A percentile compares a stretch with the other conserved stretches of the same genome.
Conservation (phyloP, 1,140 invertebrate genomes). For the Rhysida immarginata region DNA sequence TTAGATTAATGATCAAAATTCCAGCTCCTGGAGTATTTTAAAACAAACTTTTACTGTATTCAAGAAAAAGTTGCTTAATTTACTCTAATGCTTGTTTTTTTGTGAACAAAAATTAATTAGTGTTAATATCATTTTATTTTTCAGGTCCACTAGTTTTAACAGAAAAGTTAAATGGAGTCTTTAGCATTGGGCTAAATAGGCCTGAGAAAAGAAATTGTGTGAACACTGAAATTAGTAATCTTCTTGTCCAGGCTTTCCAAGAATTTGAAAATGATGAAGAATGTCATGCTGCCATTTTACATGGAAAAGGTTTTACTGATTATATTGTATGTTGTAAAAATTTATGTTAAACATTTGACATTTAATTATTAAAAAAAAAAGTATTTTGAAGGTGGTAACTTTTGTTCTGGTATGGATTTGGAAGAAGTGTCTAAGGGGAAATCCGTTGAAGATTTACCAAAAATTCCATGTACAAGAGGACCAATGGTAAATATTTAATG, state of each 20-base stretch:
- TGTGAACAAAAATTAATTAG: no score
- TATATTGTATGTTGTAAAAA: no score
- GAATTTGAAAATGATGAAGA: conserved; percentile 59
- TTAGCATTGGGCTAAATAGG: conserved; percentile 69
- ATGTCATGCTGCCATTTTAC: conserved; percentile 53
- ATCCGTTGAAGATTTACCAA: conserved; percentile 4
- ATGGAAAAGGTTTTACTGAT: conserved; percentile 55
- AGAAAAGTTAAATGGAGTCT: conserved; percentile 45
- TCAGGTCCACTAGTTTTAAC: no score
- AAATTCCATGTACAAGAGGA: no score
- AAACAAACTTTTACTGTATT: no score
- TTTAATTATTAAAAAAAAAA: conserved; percentile 3
- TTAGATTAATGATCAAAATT: no score
- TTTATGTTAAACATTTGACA: no score
- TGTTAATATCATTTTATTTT: no score
- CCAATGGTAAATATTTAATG: no score
- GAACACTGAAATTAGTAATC: conserved; percentile 44
- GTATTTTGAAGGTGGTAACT: conserved; percentile 50
- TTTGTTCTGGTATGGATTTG: conserved; percentile 75
- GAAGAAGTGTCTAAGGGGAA: conserved; percentile 34
- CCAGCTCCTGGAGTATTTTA: no score
- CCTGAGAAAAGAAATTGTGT: conserved; percentile 66
- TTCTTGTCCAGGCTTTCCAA: conserved; percentile 52
- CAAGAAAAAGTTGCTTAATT: no score
- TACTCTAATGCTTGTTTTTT: no score